Evolutionary conservation across 2,888 invertebrate genomes (phyloP).

Genomic region (Strigamia maritima): DNA sequence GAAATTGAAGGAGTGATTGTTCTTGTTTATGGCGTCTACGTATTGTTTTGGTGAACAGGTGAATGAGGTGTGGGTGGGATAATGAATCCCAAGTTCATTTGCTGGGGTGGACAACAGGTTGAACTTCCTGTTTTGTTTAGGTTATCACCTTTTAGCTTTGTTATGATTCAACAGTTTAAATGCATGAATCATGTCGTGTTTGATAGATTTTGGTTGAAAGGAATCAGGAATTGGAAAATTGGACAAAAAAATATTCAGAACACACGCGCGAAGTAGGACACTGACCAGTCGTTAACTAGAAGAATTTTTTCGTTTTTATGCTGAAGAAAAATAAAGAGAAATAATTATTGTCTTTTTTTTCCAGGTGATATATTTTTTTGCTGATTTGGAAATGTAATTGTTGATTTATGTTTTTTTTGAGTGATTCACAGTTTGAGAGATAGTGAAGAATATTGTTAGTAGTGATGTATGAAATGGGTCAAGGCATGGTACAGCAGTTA

Average conservation of each 20-base stretch:
- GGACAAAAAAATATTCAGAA: not conserved
- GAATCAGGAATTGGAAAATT: not conserved
- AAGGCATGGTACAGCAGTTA: constrained; percentile 23
- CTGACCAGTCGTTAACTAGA: constrained; percentile 6
- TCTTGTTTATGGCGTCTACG: not conserved
- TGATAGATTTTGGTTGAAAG: not conserved
- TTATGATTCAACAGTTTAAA: not conserved
- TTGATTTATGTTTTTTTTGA: not conserved
- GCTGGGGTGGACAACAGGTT: not conserved
- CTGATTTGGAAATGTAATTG: not conserved
- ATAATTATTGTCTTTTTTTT: not conserved
- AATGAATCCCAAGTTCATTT: not conserved
- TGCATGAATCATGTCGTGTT: not conserved
- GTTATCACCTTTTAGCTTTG: constrained; percentile 3
- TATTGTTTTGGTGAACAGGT: not conserved
- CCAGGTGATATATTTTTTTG: not conserved
- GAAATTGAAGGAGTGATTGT: not conserved
- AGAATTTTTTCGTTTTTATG: not conserved
- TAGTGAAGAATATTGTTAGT: not conserved
- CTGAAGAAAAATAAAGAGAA: not conserved
- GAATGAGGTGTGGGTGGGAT: not conserved
- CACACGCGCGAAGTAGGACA: not conserved
- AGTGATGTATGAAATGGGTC: constrained; percentile 32
- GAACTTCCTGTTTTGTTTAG: not conserved
- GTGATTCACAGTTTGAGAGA: not conserved